phyloP scores from a whole-genome alignment of 1,140 invertebrate genomes.

The Diorhabda elongata region DNA sequence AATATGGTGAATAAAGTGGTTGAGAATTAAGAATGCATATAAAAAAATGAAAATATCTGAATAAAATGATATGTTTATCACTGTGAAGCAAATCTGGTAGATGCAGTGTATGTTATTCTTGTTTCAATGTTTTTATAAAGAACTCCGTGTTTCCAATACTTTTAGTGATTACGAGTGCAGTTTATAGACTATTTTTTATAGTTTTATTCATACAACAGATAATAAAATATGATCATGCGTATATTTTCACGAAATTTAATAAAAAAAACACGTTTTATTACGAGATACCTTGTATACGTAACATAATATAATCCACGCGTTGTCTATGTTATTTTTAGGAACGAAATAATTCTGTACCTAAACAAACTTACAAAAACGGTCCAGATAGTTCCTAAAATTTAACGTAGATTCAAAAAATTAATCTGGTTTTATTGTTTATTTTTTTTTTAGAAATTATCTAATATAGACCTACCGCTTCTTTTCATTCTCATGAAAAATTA shows the following conservation, averaged over 20 bases:
- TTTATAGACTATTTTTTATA: neutral
- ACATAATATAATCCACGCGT: slow-evolving; percentile 15
- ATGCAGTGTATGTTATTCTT: too few relatives aligned
- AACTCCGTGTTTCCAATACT: too few relatives aligned
- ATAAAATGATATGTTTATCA: too few relatives aligned
- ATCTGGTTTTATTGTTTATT: slow-evolving; percentile 5
- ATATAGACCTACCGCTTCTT: slow-evolving; percentile 51
- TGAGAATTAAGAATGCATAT: too few relatives aligned
- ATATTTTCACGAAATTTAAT: neutral
- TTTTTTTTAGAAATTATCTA: slow-evolving; percentile 45
- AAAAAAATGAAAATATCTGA: too few relatives aligned
- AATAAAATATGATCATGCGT: too few relatives aligned
- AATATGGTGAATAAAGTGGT: too few relatives aligned
- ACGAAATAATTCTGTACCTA: slow-evolving; percentile 18
- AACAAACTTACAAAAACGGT: slow-evolving; percentile 26
- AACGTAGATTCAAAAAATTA: slow-evolving; percentile 19
- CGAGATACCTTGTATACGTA: slow-evolving; percentile 6
- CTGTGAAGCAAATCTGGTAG: too few relatives aligned
- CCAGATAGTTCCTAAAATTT: slow-evolving; percentile 19
- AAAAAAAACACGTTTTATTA: neutral
- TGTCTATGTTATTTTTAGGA: slow-evolving; percentile 22
- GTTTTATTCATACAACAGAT: neutral
- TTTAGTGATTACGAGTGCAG: neutral
- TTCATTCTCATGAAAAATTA: slow-evolving; percentile 49
- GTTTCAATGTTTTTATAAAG: too few relatives aligned